Conservation (phyloP, 2,888 invertebrate species). For the Lapara coniferarum region DNA sequence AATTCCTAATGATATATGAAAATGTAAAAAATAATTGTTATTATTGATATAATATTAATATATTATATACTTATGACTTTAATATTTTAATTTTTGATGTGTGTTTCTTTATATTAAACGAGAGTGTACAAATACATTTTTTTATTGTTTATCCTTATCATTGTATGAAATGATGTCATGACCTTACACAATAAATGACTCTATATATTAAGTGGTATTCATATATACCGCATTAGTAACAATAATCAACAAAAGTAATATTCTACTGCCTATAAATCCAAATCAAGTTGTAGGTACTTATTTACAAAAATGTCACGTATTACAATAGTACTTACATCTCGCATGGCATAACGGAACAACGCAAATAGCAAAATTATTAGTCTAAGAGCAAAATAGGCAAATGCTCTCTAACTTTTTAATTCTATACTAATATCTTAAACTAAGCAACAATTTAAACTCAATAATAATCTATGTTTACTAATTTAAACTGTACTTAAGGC, state of each 20-base stretch:
- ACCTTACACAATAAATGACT: background rate
- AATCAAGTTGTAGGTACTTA: background rate
- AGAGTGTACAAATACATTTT: background rate
- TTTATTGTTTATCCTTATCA: background rate
- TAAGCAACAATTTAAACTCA: conserved; percentile 18
- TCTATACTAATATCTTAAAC: conserved; percentile 14
- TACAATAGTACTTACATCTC: background rate
- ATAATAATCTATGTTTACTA: conserved; percentile 7
- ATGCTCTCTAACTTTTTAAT: background rate
- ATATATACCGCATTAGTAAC: conserved; percentile 7
- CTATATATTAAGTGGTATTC: background rate
- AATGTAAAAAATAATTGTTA: background rate
- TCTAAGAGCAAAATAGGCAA: background rate
- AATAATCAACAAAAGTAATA: conserved; percentile 15
- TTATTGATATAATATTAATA: too few species aligned
- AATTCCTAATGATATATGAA: background rate
- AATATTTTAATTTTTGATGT: background rate
- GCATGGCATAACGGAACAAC: background rate
- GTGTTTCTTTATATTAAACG: background rate
- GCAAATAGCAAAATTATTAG: conserved; percentile 6
- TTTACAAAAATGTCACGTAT: conserved; percentile 9
- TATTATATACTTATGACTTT: background rate
- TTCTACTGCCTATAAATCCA: background rate
- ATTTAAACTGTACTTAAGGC: conserved; percentile 12
- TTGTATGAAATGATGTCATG: background rate